These are phyloP conservation scores for Danio aesculapii DNA, from an alignment of 2,797 vertebrate species.

Conservation along the genomic window DNA sequence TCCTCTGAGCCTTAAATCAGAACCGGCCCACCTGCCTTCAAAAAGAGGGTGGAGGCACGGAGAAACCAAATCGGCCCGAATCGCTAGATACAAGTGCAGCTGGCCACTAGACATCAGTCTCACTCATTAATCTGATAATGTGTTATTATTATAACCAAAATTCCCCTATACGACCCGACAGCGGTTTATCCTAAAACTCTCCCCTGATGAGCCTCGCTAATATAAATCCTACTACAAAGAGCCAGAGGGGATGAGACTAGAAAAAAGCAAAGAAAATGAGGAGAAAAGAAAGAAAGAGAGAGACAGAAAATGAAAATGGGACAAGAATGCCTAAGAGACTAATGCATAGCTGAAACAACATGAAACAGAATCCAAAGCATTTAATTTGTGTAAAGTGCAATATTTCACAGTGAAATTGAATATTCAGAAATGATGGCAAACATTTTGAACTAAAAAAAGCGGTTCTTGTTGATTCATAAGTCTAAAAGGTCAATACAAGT, in stretches of 20 bases:
- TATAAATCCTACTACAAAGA: slow-evolving; percentile 57
- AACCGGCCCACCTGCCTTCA: slow-evolving; percentile 29
- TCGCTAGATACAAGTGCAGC: slow-evolving; percentile 15
- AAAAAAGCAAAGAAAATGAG: slow-evolving; percentile 37
- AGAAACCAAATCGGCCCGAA: not conserved
- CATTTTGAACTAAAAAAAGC: too few relatives aligned
- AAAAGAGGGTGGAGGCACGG: slow-evolving; percentile 11
- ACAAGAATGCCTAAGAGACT: slow-evolving; percentile 17
- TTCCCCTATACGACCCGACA: slow-evolving; percentile 28
- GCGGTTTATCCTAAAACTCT: slow-evolving; percentile 40
- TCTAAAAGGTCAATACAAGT: too few relatives aligned
- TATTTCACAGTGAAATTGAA: not conserved
- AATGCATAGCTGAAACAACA: not conserved
- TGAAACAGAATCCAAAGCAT: slow-evolving; percentile 5
- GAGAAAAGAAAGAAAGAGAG: not conserved
- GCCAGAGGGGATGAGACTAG: slow-evolving; percentile 20
- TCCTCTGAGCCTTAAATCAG: slow-evolving; percentile 51
- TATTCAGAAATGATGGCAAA: not conserved
- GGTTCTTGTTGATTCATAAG: too few relatives aligned
- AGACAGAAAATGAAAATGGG: slow-evolving; percentile 35
- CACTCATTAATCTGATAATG: slow-evolving; percentile 60
- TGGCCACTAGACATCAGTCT: slow-evolving; percentile 47
- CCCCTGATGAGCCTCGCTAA: slow-evolving; percentile 50
- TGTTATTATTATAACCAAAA: slow-evolving; percentile 60
- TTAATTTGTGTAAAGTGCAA: not conserved